Evolutionary conservation across 2,888 invertebrate genomes (phyloP), one percentile per base, ranked within the genome.

Genomic region (Hemaris fuciformis): DNA sequence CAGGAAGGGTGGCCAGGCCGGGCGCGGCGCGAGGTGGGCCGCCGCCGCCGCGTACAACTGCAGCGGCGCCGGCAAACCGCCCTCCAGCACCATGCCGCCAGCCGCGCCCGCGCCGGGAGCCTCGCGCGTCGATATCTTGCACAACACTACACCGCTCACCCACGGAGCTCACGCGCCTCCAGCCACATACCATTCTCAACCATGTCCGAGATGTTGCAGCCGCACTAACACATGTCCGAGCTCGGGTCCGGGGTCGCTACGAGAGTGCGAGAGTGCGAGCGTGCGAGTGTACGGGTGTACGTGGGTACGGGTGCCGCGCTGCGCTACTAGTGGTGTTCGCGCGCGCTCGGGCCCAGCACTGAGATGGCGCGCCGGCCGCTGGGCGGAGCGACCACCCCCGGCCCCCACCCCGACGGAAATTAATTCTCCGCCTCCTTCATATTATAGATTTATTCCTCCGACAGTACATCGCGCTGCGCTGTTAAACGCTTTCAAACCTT

Each of bases 41-140:
- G 95, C 95, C 76, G 95, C 95, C 82, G 95, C 95, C 78, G 95
- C 95, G 83, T 95, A 95, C 73, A 95, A 88, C 80, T 95, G 95
- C 85, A 95, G 88, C 79, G 95, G 95, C 83, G 95, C 94, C 89
- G 95, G 95, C 88, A 95, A 85, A 74, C 94, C 95, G 85, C 89
- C 93, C 81, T 95, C 95, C 82, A 95, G 87, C 89, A 95, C 95
- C 95, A 95, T 95, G 75, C 85, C 82, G 80, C 83, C 75, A 75
- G 74, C 80, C 79, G 76, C 76, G 77, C 69, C 78, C 66, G 67
- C 78, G n/a, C n/a, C n/a, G n/a, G n/a, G n/a, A n/a, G n/a, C n/a
- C n/a, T 71, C 63, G 76, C 81, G 65, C 80, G n/a, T n/a, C n/a
- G 81, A 79, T 76, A 70, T 74, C 69, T 68, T 73, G 69, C 76